Percentiles rank a stretch among this genome's conserved stretches.
Evolutionary conservation across 1,140 invertebrate species (phyloP).

Genomic region (Lucilia cuprina): DNA sequence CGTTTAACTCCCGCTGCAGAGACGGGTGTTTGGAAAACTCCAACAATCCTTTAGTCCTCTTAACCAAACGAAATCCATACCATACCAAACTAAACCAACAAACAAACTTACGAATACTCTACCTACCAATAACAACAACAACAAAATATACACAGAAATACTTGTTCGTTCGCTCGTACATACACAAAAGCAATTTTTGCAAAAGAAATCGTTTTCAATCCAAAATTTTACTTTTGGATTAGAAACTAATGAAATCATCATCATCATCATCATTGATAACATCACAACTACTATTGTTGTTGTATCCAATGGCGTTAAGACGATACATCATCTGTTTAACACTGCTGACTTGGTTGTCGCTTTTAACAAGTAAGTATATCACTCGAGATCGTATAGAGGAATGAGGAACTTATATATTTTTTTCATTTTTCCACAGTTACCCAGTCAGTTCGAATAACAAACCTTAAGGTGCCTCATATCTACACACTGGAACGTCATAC

Average conservation of each 20-base stretch:
- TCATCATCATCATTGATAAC: background rate
- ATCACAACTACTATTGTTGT: background rate
- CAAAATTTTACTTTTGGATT: conserved; percentile 13
- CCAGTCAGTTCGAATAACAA: conserved; percentile 59
- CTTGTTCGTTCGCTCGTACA: background rate
- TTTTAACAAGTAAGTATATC: conserved; percentile 51
- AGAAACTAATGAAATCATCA: conserved; percentile 25
- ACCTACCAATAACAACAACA: background rate
- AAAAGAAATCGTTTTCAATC: background rate
- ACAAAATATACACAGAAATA: too few relatives aligned
- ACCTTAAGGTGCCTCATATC: conserved; percentile 58
- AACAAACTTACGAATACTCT: background rate
- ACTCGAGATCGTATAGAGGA: background rate
- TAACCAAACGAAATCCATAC: background rate
- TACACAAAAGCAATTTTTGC: background rate
- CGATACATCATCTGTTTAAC: conserved; percentile 46
- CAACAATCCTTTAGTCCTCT: background rate
- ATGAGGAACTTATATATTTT: too few relatives aligned
- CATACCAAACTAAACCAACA: background rate
- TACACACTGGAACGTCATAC: conserved; percentile 58
- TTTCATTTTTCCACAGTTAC: conserved; percentile 42
- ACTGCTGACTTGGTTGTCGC: conserved; percentile 54
- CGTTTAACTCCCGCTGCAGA: conserved; percentile 3
- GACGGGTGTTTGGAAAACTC: conserved; percentile 8
- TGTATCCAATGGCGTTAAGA: conserved; percentile 38